Evolutionary conservation across 2,113 vertebrate genomes (phyloP), one percentile per base, ranked within the genome.

Genomic region (Micronycteris hirsuta): DNA sequence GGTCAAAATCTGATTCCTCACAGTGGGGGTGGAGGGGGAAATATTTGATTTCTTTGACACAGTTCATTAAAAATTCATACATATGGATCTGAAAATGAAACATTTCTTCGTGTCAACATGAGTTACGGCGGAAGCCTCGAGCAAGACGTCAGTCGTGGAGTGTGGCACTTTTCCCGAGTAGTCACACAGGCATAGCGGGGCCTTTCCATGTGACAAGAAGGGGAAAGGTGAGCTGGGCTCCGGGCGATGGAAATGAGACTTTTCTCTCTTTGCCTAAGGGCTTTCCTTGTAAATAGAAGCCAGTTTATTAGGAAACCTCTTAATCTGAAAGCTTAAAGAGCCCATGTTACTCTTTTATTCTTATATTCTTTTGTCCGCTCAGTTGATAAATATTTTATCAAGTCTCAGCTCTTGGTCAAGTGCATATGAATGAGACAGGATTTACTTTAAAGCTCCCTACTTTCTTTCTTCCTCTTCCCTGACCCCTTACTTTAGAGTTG

Each of bases 51-150:
- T 98, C 89, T 97, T 65, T 90, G 94, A 85, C 93, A 65, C 3
- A 2, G 43, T 88, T 82, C 33, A 22, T 97, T 97, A 97, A 98
- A 96, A 97, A 96, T 93, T 95, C 92, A 88, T 96, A 96, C 73
- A 36, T 63, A 28, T 96, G 71, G 92, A 85, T 94, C 96, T 0
- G 0, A 97, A 95, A 98, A 97, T 97, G 92, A 98, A 96, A 77
- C 52, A 97, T 96, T 96, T 76, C 45, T 97, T 78, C 91, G 20
- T 81, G 76, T 97, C 11, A 0, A 63, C 97, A 89, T 95, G 95
- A 97, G 94, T 96, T 97, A 97, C 86, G 52, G 93, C 63, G 41
- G 95, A 82, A 93, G 77, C 95, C 97, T 97, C 61, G 87, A 98
- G 84, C 96, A 93, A 82, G 73, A 2, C 41, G 73, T 67, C 95